Evolutionary conservation across 2,888 invertebrate species (phyloP).

Genomic region (Rotaria macrura): DNA sequence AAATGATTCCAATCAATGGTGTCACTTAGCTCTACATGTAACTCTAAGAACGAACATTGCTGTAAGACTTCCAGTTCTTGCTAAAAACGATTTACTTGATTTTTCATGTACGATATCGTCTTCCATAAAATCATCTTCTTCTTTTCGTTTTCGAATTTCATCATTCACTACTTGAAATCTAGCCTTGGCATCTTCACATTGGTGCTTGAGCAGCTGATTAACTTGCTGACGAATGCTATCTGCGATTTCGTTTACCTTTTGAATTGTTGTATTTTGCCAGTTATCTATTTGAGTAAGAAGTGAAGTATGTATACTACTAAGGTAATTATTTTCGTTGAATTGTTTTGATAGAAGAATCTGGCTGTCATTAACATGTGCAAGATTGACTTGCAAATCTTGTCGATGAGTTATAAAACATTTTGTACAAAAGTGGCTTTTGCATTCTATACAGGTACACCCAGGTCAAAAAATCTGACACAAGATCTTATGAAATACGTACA

Average conservation of each 20-base stretch:
- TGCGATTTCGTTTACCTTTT: neutral
- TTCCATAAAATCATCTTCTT: neutral
- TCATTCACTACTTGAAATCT: neutral
- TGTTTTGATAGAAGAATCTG: neutral
- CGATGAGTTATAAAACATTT: neutral
- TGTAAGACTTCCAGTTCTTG: neutral
- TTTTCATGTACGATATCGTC: neutral
- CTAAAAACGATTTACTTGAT: neutral
- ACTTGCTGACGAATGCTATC: neutral
- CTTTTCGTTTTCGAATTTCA: neutral
- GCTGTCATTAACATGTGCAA: neutral
- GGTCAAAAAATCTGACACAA: too few relatives aligned
- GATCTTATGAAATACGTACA: too few relatives aligned
- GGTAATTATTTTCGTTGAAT: neutral
- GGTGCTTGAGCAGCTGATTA: neutral
- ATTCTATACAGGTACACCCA: neutral
- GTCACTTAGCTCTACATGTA: neutral
- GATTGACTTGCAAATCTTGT: neutral
- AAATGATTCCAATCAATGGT: neutral
- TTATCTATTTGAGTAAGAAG: neutral
- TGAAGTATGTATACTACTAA: neutral
- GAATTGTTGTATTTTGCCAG: neutral
- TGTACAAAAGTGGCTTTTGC: neutral
- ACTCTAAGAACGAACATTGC: neutral
- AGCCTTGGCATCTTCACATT: neutral